phyloP scores from a whole-genome alignment of 2,888 invertebrate species.

The Calameuta pallipes region DNA sequence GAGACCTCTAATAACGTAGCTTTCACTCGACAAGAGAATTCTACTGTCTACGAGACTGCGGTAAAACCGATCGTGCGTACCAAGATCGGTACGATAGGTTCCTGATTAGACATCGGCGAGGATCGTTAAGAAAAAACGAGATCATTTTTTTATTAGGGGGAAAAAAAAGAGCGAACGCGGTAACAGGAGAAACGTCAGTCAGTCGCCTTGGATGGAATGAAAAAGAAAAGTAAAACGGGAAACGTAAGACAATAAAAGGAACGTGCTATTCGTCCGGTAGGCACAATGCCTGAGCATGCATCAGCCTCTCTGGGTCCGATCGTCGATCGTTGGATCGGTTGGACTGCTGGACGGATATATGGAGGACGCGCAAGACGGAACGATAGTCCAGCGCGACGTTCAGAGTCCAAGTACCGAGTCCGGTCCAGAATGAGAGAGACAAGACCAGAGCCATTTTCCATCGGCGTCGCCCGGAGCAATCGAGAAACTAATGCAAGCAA shows the following conservation, averaged over 20 bases:
- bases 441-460: not conserved
- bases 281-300: not conserved
- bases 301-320: not conserved
- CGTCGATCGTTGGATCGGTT: not conserved
- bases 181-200: not conserved
- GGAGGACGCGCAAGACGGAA: not conserved
- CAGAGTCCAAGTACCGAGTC: not conserved
- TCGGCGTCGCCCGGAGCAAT: slow-evolving; percentile 20
- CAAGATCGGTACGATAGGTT: not conserved
- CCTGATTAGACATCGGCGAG: not conserved
- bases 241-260: not conserved
- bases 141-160: not conserved
- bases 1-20: not conserved
- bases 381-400: slow-evolving; percentile 27
- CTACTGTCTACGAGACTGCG: not conserved
- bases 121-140: not conserved
- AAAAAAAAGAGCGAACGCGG: not conserved
- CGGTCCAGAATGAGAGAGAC: not conserved
- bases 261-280: not conserved
- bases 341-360: not conserved
- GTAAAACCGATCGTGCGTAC: not conserved
- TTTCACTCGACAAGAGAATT: not conserved
- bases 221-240: not conserved
- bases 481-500: slow-evolving; percentile 52
- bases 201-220: not conserved